These are phyloP conservation scores for Pteropus rufus DNA, from an alignment of 2,797 vertebrate genomes.

Conservation along the genomic window DNA sequence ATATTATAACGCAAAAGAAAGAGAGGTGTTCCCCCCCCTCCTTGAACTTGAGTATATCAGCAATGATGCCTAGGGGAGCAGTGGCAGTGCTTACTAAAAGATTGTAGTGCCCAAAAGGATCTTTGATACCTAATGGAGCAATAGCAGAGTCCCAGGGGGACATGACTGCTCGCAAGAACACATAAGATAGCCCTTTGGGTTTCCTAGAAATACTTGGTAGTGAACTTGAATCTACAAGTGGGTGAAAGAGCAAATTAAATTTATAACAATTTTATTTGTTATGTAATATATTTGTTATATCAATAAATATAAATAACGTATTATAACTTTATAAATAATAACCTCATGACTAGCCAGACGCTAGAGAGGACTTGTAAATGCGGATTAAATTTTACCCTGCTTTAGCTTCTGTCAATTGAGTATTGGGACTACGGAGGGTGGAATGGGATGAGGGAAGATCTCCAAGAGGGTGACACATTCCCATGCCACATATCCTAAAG, in stretches of 20 bases:
- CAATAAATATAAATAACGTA: neutral
- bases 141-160: neutral
- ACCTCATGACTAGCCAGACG: neutral
- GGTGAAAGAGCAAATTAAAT: neutral
- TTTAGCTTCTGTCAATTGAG: neutral
- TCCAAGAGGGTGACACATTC: neutral
- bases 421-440: neutral
- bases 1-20: neutral
- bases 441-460: neutral
- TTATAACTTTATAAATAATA: neutral
- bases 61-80: neutral
- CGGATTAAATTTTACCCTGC: neutral
- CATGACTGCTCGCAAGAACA: neutral
- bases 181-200: neutral
- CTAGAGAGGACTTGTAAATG: neutral
- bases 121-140: neutral
- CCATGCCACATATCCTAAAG: neutral
- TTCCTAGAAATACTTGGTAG: neutral
- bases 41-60: neutral
- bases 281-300: neutral
- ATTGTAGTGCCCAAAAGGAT: neutral
- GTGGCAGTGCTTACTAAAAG: neutral
- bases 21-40: fast-evolving
- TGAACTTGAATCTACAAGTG: neutral
- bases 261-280: neutral